These are phyloP conservation scores for Corbicula japonica DNA, from an alignment of 2,888 invertebrate species.

Conservation along the genomic window DNA sequence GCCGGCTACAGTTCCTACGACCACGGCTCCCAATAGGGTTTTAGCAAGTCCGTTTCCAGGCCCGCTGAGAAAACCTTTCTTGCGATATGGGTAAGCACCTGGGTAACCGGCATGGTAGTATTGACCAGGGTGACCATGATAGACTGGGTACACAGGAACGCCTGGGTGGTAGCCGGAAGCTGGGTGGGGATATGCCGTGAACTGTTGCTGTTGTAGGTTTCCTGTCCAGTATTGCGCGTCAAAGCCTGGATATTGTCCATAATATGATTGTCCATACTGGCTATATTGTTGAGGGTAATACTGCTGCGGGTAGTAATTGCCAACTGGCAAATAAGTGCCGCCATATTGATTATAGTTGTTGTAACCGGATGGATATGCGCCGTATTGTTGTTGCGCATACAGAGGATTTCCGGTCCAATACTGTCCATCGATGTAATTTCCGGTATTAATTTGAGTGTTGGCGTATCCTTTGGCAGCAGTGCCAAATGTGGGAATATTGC, in stretches of 20 bases:
- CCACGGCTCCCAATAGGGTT: slow-evolving; percentile 25
- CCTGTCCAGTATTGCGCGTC: slow-evolving; percentile 36
- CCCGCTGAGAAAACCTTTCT: slow-evolving; percentile 8
- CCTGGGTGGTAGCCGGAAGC: not conserved
- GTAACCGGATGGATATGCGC: slow-evolving; percentile 2
- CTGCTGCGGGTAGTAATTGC: not conserved
- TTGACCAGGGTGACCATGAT: slow-evolving; percentile 1
- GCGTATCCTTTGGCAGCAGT: slow-evolving; percentile 12
- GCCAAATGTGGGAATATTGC: not conserved
- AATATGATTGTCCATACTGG: slow-evolving; percentile 1
- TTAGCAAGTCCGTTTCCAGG: not conserved
- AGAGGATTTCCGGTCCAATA: slow-evolving; percentile 33
- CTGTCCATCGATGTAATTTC: slow-evolving; percentile 24
- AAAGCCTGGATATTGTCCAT: slow-evolving; percentile 27
- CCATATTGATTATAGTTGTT: slow-evolving; percentile 13
- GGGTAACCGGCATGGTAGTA: no score
- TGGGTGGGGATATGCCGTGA: slow-evolving; percentile 3
- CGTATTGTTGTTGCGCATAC: slow-evolving; percentile 16
- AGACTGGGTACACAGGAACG: not conserved
- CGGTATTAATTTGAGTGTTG: slow-evolving; percentile 1
- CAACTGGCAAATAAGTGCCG: slow-evolving; percentile 5
- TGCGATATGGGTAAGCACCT: no score
- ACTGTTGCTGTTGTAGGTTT: not conserved
- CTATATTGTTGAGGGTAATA: slow-evolving; percentile 25
- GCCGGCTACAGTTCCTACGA: slow-evolving; percentile 19